Conservation (phyloP, 2,888 invertebrate genomes). For the Lordiphosa fenestrarum region DNA sequence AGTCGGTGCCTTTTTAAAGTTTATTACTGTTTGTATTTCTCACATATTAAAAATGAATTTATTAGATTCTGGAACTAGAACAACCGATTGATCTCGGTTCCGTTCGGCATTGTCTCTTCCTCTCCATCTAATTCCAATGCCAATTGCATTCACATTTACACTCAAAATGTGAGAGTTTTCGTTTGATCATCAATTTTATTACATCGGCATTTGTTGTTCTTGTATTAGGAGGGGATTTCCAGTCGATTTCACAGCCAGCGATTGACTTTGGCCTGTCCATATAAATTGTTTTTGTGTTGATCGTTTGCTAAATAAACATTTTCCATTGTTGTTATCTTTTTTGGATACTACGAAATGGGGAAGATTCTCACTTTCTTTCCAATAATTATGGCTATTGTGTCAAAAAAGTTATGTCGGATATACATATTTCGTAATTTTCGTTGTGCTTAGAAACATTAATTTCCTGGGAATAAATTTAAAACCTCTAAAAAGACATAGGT, state of each 20-base stretch:
- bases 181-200: constrained; percentile 79
- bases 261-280: constrained; percentile 72
- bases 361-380: constrained; percentile 33
- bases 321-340: constrained; percentile 31
- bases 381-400: constrained; percentile 31
- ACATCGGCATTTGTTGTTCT: constrained; percentile 33
- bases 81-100: constrained; percentile 63
- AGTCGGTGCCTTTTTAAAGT: not conserved
- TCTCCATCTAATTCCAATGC: constrained; percentile 2
- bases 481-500: constrained; percentile 2
- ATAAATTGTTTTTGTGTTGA: constrained; percentile 72
- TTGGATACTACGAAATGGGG: constrained; percentile 20
- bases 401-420: constrained; percentile 29
- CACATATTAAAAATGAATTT: constrained; percentile 69
- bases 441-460: constrained; percentile 11
- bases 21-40: constrained; percentile 16
- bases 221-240: constrained; percentile 55
- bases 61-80: constrained; percentile 44
- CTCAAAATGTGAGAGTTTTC: constrained; percentile 72
- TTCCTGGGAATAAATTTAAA: constrained; percentile 33
- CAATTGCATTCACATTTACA: constrained; percentile 19
- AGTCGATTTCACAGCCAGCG: constrained; percentile 35
- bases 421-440: constrained; percentile 12
- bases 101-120: constrained; percentile 39
- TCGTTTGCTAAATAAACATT: constrained; percentile 71